Base-by-base conservation (phyloP, 2,113 vertebrate species). In the Chamaea fasciata region DNA sequence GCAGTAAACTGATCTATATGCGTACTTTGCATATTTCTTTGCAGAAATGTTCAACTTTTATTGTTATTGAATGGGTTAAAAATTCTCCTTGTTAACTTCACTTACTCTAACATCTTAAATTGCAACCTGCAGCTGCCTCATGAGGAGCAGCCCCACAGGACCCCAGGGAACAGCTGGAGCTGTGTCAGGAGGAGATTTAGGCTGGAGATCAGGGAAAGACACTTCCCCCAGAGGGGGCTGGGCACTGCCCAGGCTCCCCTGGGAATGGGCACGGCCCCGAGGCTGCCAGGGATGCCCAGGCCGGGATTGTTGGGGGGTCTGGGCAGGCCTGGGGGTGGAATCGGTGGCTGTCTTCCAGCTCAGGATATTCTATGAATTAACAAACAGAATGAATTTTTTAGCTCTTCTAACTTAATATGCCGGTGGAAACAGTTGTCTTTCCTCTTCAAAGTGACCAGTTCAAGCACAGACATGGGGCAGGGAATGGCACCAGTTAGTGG, bases 261-360 rank as follows among this genome's bases (percentile, higher is more conserved):
- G 75, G 85, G 67, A 55, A 55, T 80, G 67, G 86, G 35, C 76
- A 65, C 41, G 1, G 27, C 28, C 64, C 73, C 3, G 14, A 63
- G 56, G 47, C 77, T 81, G 44, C 68, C 60, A 46, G 77, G 53
- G 37, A 3, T 65, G 42, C 3, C 1, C 44, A 39, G 39, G 28
- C 15, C 19, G 69, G 60, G 20, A 0, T 10, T 73, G 13, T 26
- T 68, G 60, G 33, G 21, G 15, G 3, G 4, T 57, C 52, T 33
- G 22, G 0, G 60, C 44, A 39, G 33, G 7, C 0, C 11, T 0
- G 19, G 10, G 3, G 5, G 1, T 28, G 60, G 9, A 8, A 3
- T 76, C 6, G 27, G 7, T 10, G 47, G 9, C 1, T 69, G 47
- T n/a, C n/a, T 62, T 83, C 33, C 47, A 55, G 41, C n/a, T 62